These are phyloP conservation scores for Drosophila insularis DNA, from an alignment of 1,140 invertebrate species.

Conservation along the genomic window DNA sequence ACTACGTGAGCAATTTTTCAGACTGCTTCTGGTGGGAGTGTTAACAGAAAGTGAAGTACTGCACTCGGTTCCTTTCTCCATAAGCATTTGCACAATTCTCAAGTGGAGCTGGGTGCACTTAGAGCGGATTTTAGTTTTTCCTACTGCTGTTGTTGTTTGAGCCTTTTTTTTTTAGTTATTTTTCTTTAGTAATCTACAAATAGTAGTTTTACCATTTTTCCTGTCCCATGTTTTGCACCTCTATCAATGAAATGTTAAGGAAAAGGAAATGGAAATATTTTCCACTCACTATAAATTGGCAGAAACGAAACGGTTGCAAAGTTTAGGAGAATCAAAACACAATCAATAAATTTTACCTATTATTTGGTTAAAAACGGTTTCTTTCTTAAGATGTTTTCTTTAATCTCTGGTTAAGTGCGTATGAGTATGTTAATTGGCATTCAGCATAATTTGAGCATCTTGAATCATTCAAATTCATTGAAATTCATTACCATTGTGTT, in stretches of 20 bases:
- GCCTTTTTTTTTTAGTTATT: constrained; percentile 56
- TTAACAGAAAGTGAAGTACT: constrained; percentile 36
- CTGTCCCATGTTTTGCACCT: constrained; percentile 24
- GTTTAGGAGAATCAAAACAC: too few species aligned
- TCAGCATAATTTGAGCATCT: too few species aligned
- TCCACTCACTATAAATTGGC: neutral
- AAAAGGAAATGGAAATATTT: neutral
- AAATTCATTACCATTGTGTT: constrained; percentile 8
- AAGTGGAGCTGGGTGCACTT: constrained; percentile 17
- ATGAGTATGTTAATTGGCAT: constrained; percentile 2
- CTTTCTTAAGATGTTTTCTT: too few species aligned
- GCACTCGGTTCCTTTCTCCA: neutral
- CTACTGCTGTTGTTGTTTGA: constrained; percentile 38
- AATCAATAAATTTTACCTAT: too few species aligned
- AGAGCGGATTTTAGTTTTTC: constrained; percentile 22
- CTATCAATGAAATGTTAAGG: neutral
- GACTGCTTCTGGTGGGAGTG: constrained; percentile 16
- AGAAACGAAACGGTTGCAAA: too few species aligned
- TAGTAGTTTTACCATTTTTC: constrained; percentile 46
- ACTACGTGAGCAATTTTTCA: constrained; percentile 46
- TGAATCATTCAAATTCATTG: constrained; percentile 1
- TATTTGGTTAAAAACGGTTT: too few species aligned
- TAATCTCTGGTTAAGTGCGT: too few species aligned
- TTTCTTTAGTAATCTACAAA: constrained; percentile 38
- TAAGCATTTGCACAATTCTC: constrained; percentile 1